phyloP scores from a whole-genome alignment of 1,140 invertebrate genomes.

The Drosophila kikkawai region DNA sequence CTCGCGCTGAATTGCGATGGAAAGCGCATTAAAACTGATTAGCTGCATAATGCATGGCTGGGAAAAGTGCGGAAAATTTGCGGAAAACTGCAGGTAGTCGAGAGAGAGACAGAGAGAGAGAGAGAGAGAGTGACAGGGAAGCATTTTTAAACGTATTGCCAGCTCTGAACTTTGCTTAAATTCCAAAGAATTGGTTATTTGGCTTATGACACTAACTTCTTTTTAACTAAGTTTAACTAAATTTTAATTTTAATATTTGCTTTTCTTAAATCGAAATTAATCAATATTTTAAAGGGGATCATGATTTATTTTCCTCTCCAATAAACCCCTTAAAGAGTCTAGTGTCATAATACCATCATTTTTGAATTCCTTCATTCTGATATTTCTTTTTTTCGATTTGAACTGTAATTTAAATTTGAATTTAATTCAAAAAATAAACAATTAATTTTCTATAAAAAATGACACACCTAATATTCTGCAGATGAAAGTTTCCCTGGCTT shows the following conservation, averaged over 20 bases:
- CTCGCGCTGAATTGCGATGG: conserved; percentile 18
- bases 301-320: too few relatives aligned
- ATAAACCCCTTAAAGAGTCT: too few relatives aligned
- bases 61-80: not conserved
- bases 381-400: not conserved
- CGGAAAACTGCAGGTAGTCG: conserved; percentile 12
- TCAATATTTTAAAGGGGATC: too few relatives aligned
- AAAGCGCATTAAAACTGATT: conserved; percentile 47
- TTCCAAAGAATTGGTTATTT: not conserved
- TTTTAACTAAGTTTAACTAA: not conserved
- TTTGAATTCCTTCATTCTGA: too few relatives aligned
- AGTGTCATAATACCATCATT: too few relatives aligned
- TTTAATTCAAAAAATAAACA: not conserved
- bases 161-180: not conserved
- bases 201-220: not conserved
- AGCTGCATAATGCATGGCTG: conserved; percentile 30
- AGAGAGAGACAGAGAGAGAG: not conserved
- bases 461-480: not conserved
- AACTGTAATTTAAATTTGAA: not conserved
- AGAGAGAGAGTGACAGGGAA: not conserved
- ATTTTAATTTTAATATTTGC: too few relatives aligned
- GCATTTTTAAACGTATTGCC: conserved; percentile 4
- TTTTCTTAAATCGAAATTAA: too few relatives aligned
- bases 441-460: not conserved
- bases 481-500: not conserved